These are phyloP conservation scores for Aproaerema taeniolella DNA, from an alignment of 2,888 invertebrate species.

Conservation along the genomic window DNA sequence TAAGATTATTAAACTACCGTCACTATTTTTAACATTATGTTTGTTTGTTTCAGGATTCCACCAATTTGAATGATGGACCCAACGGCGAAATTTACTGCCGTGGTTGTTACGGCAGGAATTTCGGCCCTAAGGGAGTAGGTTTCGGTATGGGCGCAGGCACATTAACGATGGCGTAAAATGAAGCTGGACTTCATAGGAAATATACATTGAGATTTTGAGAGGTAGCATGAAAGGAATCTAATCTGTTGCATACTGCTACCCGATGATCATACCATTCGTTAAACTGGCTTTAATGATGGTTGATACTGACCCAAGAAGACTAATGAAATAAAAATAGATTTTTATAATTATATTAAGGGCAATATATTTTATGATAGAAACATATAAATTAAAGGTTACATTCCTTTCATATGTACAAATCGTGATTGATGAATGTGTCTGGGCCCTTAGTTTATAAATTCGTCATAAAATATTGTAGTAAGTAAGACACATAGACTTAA, in stretches of 20 bases:
- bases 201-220: constrained; percentile 27
- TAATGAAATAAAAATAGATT: constrained; percentile 49
- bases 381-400: constrained; percentile 76
- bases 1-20: neutral
- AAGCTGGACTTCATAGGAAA: constrained; percentile 69
- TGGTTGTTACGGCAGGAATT: constrained; percentile 91
- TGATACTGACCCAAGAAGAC: constrained; percentile 67
- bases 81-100: constrained; percentile 96
- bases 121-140: constrained; percentile 92
- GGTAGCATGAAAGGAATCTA: constrained; percentile 68
- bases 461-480: constrained; percentile 70
- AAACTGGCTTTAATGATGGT: constrained; percentile 76
- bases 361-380: constrained; percentile 69
- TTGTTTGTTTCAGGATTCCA: constrained; percentile 82
- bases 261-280: constrained; percentile 67
- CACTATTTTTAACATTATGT: neutral
- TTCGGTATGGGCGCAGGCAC: constrained; percentile 95
- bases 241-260: constrained; percentile 57
- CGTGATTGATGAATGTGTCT: constrained; percentile 67
- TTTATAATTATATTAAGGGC: constrained; percentile 40
- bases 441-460: constrained; percentile 76
- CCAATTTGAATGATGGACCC: constrained; percentile 93
- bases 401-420: constrained; percentile 75
- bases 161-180: constrained; percentile 88
- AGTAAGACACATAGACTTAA: constrained; percentile 60